These are phyloP conservation scores for Stegastes partitus DNA, from an alignment of 2,113 vertebrate genomes.

Conservation along the genomic window DNA sequence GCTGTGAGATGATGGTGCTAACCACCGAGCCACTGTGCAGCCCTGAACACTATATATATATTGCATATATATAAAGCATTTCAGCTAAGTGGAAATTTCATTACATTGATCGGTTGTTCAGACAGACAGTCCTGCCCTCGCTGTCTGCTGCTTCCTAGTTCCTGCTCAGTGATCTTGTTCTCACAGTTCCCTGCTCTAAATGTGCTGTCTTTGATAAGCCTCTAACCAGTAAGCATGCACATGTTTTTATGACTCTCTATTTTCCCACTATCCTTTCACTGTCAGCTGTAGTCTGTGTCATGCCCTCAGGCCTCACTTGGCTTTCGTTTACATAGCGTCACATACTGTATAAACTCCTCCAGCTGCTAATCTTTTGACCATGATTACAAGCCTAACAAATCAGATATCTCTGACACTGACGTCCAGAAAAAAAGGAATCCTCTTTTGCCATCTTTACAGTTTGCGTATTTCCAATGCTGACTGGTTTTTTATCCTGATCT, in stretches of 20 bases:
- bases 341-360: not conserved
- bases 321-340: not conserved
- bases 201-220: slow-evolving; percentile 65
- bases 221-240: not conserved
- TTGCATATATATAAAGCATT: too few relatives aligned
- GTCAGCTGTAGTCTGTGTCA: slow-evolving; percentile 4
- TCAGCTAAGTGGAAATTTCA: not conserved
- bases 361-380: not conserved
- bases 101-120: not conserved
- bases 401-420: not conserved
- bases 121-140: not conserved
- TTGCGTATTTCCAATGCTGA: not conserved
- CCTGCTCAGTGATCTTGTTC: slow-evolving; percentile 31
- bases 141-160: slow-evolving; percentile 33
- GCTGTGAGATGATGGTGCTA: too few relatives aligned
- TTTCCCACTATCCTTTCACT: slow-evolving; percentile 1
- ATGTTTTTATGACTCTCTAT: not conserved
- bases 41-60: too few relatives aligned
- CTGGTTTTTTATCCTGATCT: not conserved
- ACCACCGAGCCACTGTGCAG: too few relatives aligned
- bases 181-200: slow-evolving; percentile 42
- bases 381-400: not conserved
- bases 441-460: not conserved
- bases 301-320: not conserved
- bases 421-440: not conserved